phyloP scores from a whole-genome alignment of 2,888 invertebrate genomes.

The Drosophila multiciliata region DNA sequence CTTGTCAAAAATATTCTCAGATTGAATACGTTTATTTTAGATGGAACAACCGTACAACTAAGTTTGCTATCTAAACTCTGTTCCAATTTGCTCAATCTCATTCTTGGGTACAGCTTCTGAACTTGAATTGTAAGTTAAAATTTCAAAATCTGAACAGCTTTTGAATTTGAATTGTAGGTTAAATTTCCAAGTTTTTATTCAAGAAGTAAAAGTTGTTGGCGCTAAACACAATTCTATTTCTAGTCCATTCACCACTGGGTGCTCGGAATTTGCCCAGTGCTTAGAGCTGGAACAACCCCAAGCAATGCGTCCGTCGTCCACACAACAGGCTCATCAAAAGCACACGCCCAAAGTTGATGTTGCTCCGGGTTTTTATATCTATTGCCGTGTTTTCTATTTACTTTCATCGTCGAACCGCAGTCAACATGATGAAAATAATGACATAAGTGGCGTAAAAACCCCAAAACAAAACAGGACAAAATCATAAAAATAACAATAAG shows the following conservation, averaged over 20 bases:
- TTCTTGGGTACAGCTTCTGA: background rate
- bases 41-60: background rate
- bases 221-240: background rate
- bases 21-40: background rate
- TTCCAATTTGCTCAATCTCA: background rate
- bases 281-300: constrained; percentile 18
- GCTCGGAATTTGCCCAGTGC: background rate
- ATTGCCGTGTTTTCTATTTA: constrained; percentile 62
- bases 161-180: background rate
- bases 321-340: constrained; percentile 22
- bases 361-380: constrained; percentile 44
- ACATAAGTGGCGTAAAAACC: constrained; percentile 65
- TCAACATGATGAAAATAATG: constrained; percentile 62
- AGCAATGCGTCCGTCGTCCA: background rate
- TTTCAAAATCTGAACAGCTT: background rate
- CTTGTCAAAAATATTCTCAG: background rate
- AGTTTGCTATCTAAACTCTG: background rate
- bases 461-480: constrained; percentile 52
- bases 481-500: constrained; percentile 25
- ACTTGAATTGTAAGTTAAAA: background rate
- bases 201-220: background rate
- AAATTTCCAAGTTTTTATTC: background rate
- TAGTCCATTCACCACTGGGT: constrained; percentile 36
- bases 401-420: constrained; percentile 53
- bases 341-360: constrained; percentile 51